Conservation (phyloP, 2,888 invertebrate genomes). For the Netelia melanura region DNA sequence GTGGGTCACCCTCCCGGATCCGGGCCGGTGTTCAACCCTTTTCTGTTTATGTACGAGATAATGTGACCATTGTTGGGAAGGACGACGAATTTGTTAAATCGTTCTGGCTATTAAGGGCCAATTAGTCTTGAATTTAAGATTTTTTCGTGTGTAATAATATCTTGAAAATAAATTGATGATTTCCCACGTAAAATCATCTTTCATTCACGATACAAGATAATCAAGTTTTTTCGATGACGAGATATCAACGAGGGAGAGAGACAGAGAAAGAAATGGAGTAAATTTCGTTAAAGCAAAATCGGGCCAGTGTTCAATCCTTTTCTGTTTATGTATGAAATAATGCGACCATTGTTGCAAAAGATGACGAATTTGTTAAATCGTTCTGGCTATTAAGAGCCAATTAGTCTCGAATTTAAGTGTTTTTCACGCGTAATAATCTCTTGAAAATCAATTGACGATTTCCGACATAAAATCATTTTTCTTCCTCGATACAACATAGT, state of each 20-base stretch:
- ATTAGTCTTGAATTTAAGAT: too few relatives aligned
- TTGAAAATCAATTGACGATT: too few relatives aligned
- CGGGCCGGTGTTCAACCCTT: slow-evolving; percentile 44
- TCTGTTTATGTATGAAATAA: neutral
- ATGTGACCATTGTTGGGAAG: neutral
- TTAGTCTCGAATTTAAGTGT: too few relatives aligned
- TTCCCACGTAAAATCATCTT: neutral
- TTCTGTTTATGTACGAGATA: slow-evolving; percentile 1
- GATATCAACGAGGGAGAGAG: neutral
- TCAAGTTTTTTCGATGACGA: neutral
- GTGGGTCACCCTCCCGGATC: slow-evolving; percentile 40
- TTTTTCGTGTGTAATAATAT: too few relatives aligned
- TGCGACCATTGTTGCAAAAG: neutral
- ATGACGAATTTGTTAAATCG: slow-evolving; percentile 20
- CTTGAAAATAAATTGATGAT: too few relatives aligned
- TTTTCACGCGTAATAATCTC: too few relatives aligned
- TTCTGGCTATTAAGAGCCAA: neutral
- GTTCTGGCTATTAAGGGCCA: neutral
- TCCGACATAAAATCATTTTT: neutral
- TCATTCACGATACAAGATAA: neutral
- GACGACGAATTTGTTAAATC: slow-evolving; percentile 15
- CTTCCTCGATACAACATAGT: neutral
- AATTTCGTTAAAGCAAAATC: neutral
- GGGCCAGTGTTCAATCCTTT: slow-evolving; percentile 43
- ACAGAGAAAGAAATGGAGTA: too few relatives aligned